Conservation (phyloP, 2,888 invertebrate genomes). For the Hoplodrina blanda region DNA sequence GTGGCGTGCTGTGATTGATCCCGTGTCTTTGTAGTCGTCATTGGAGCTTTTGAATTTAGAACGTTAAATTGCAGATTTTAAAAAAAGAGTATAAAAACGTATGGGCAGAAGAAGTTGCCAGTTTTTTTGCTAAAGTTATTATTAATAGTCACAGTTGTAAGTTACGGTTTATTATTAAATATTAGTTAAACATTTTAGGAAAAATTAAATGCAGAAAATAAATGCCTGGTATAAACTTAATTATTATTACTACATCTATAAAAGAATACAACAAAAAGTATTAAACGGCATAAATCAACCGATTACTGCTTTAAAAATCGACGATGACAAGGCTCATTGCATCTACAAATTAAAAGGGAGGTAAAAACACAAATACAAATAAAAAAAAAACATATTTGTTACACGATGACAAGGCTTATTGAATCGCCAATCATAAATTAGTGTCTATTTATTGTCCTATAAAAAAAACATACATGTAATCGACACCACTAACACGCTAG, state of each 20-base stretch:
- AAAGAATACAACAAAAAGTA: not conserved
- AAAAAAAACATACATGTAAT: slow-evolving; percentile 55
- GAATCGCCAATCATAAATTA: slow-evolving; percentile 43
- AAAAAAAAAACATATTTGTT: slow-evolving; percentile 11
- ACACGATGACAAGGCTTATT: slow-evolving; percentile 48
- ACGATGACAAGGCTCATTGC: slow-evolving; percentile 10
- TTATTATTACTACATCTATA: not conserved
- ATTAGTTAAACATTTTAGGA: slow-evolving; percentile 4
- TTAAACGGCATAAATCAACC: not conserved
- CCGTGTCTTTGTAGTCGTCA: not conserved
- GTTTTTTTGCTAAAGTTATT: not conserved
- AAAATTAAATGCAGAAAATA: not conserved
- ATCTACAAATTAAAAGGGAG: slow-evolving; percentile 10
- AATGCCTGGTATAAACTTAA: not conserved
- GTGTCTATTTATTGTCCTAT: slow-evolving; percentile 30
- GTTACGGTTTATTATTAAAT: not conserved
- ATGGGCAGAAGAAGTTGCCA: not conserved
- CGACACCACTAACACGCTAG: slow-evolving; percentile 67
- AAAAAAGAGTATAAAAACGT: not conserved
- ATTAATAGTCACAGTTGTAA: not conserved
- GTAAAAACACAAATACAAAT: slow-evolving; percentile 5
- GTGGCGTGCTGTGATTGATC: slow-evolving; percentile 15
- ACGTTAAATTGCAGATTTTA: slow-evolving; percentile 4
- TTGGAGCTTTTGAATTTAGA: slow-evolving; percentile 37
- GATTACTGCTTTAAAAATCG: slow-evolving; percentile 10